A percentile compares a stretch with the other conserved stretches of the same genome.
Evolutionary conservation across 2,113 vertebrate genomes (phyloP).

Genomic region (Heteronetta atricapilla): DNA sequence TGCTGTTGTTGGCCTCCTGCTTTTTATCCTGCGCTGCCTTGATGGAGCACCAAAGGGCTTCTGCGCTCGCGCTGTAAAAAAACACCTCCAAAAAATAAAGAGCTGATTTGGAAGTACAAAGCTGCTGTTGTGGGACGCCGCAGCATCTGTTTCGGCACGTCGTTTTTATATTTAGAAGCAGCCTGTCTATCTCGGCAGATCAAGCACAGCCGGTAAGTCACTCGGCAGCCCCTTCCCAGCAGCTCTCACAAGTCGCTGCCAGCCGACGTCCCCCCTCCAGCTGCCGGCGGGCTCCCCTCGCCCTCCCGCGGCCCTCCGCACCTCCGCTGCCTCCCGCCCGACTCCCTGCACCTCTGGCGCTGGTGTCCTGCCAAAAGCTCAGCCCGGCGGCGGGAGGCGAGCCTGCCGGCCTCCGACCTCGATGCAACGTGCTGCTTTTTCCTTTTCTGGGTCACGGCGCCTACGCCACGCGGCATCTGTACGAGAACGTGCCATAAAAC

Average conservation of each 20-base stretch:
- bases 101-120: slow-evolving; percentile 28
- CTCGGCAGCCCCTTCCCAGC: background rate
- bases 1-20: background rate
- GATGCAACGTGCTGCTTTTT: background rate
- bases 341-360: background rate
- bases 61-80: background rate
- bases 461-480: background rate
- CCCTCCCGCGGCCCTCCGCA: background rate
- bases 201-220: background rate
- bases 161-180: slow-evolving; percentile 48
- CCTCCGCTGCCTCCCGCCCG: background rate
- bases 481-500: background rate
- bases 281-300: background rate
- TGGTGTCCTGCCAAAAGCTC: background rate
- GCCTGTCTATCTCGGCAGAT: background rate
- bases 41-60: background rate
- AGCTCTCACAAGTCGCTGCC: background rate
- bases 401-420: background rate
- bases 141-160: slow-evolving; percentile 33
- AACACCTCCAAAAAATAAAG: background rate
- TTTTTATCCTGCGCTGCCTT: background rate
- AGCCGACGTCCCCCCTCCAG: background rate
- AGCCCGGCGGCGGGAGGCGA: background rate
- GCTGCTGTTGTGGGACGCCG: slow-evolving; percentile 17
- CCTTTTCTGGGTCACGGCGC: background rate